Conservation (phyloP, 2,888 invertebrate genomes). For the Trachelus iudaicus region DNA sequence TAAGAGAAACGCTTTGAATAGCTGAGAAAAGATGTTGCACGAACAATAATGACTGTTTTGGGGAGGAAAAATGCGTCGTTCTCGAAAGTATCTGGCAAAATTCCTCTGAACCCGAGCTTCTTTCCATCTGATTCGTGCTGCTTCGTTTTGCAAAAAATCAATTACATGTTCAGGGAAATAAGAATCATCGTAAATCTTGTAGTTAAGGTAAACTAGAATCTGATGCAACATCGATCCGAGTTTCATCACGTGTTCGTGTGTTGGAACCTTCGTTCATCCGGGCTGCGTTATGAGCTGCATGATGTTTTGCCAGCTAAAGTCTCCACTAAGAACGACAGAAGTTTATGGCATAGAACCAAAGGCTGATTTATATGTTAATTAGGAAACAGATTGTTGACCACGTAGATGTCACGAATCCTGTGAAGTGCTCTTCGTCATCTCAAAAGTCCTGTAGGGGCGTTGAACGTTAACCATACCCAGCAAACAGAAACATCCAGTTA, state of each 20-base stretch:
- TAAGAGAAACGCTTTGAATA: neutral
- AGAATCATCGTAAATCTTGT: slow-evolving; percentile 40
- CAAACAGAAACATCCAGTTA: no score
- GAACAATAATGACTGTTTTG: neutral
- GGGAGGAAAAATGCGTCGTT: neutral
- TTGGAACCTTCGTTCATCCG: slow-evolving; percentile 29
- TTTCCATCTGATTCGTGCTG: neutral
- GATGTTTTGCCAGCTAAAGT: neutral
- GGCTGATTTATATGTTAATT: slow-evolving; percentile 1
- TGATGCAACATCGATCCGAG: slow-evolving; percentile 58
- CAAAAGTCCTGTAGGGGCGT: neutral
- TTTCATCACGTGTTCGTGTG: slow-evolving; percentile 52
- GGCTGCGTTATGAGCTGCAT: neutral
- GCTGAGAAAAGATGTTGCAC: neutral
- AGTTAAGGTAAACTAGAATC: slow-evolving; percentile 61
- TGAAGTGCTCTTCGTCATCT: neutral
- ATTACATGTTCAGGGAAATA: slow-evolving; percentile 49
- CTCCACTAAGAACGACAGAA: neutral
- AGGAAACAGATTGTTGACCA: neutral
- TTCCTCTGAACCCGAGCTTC: neutral
- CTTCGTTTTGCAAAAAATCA: slow-evolving; percentile 24
- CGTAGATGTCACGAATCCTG: neutral
- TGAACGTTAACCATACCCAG: no score
- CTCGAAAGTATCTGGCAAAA: neutral
- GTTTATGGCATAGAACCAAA: neutral